A percentile compares a stretch with the other conserved stretches of the same genome.
Conservation (phyloP, 2,888 invertebrate species). For the Leptinotarsa juncta region DNA sequence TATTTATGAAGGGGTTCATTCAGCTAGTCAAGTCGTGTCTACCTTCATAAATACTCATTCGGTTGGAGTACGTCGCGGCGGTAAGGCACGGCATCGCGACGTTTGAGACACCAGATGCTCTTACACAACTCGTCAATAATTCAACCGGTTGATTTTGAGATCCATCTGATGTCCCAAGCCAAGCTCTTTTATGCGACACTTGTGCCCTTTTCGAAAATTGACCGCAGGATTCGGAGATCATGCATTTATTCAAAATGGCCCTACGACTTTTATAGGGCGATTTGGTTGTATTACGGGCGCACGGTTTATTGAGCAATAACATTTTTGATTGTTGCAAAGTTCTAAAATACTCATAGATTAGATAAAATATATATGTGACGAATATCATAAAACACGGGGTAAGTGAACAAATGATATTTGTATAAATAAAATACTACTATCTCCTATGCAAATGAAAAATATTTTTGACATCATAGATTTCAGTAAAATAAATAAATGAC, state of each 20-base stretch:
- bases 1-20: conserved; percentile 52
- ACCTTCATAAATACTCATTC: conserved; percentile 57
- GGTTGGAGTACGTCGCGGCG: conserved; percentile 52
- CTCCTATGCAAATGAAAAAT: too few relatives aligned
- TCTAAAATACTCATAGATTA: conserved; percentile 6
- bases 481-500: too few relatives aligned
- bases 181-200: conserved; percentile 36
- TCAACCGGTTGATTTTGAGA: conserved; percentile 53
- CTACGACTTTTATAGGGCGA: conserved; percentile 11
- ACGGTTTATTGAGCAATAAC: conserved; percentile 9
- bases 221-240: conserved; percentile 28
- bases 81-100: conserved; percentile 46
- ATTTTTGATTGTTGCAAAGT: conserved; percentile 11
- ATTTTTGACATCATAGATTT: too few relatives aligned
- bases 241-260: conserved; percentile 27
- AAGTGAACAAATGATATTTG: background rate
- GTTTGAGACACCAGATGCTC: conserved; percentile 57
- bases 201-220: conserved; percentile 36
- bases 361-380: background rate
- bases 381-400: background rate
- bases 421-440: background rate
- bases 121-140: conserved; percentile 56
- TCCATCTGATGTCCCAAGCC: conserved; percentile 56
- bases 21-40: conserved; percentile 54
- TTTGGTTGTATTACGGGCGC: conserved; percentile 1